A percentile compares a stretch with the other conserved stretches of the same genome.
phyloP scores from a whole-genome alignment of 1,140 invertebrate species.

The Luehdorfia chinensis region DNA sequence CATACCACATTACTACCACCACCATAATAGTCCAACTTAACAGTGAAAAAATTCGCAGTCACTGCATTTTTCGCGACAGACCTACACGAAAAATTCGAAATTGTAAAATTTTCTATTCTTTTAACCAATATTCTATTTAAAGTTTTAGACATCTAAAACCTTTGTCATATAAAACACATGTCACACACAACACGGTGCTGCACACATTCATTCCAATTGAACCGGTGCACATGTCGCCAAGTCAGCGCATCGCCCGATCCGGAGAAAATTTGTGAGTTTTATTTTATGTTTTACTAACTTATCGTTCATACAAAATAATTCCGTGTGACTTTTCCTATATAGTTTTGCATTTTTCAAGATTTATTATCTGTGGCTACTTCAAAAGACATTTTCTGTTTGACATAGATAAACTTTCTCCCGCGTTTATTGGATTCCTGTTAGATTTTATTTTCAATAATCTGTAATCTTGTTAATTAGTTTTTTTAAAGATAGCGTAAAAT shows the following conservation, averaged over 20 bases:
- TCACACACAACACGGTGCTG: slow-evolving; percentile 26
- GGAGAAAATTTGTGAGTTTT: slow-evolving; percentile 49
- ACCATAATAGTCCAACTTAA: neutral
- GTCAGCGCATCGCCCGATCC: slow-evolving; percentile 36
- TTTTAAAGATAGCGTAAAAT: too few relatives aligned
- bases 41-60: slow-evolving; percentile 7
- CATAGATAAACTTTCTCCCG: slow-evolving; percentile 9
- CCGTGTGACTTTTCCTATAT: neutral
- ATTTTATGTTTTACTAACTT: slow-evolving; percentile 18
- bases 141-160: neutral
- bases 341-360: neutral
- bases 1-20: slow-evolving; percentile 20
- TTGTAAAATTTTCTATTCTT: neutral
- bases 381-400: neutral
- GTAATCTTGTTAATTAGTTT: too few relatives aligned
- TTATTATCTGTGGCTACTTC: neutral
- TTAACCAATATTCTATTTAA: too few relatives aligned
- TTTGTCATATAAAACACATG: slow-evolving; percentile 14
- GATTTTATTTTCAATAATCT: slow-evolving; percentile 2
- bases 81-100: neutral
- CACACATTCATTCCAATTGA: slow-evolving; percentile 20
- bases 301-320: neutral
- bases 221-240: slow-evolving; percentile 48
- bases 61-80: slow-evolving; percentile 6
- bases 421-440: slow-evolving; percentile 14